Conservation (phyloP, 92 coral and sea anemone genomes). For the Blastomussa wellsi region DNA sequence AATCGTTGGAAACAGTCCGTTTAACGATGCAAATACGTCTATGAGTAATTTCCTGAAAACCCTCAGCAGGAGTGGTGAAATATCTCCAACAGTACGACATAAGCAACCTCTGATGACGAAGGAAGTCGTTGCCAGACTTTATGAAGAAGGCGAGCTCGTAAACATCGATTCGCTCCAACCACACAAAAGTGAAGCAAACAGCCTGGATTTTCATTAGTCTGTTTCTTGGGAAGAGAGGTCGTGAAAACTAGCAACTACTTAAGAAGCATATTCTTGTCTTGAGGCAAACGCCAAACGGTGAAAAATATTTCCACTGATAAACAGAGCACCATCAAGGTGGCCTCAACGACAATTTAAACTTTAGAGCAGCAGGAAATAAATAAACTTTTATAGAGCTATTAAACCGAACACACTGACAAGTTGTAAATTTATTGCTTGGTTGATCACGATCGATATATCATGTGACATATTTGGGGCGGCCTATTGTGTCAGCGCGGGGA, state of each 20-base stretch:
- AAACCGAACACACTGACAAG: too few relatives aligned
- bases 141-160: constrained; percentile 50
- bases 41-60: constrained; percentile 41
- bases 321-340: too few relatives aligned
- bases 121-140: constrained; percentile 31
- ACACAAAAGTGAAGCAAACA: constrained; percentile 37
- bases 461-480: too few relatives aligned
- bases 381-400: too few relatives aligned
- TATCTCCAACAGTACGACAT: constrained; percentile 49
- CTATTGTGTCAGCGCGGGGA: too few relatives aligned
- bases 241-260: not conserved
- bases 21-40: constrained; percentile 44
- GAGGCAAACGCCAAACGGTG: too few relatives aligned
- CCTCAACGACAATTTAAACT: too few relatives aligned
- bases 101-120: constrained; percentile 49
- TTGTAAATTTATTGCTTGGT: too few relatives aligned
- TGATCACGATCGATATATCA: too few relatives aligned
- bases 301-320: too few relatives aligned
- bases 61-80: constrained; percentile 50
- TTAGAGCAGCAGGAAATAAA: too few relatives aligned
- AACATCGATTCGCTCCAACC: constrained; percentile 47
- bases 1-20: constrained; percentile 49
- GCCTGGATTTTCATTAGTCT: constrained; percentile 54
- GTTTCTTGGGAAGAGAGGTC: constrained; percentile 55
- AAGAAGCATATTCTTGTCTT: too few relatives aligned